Base-by-base conservation (phyloP, 2,888 invertebrate species). In the Sturmia bella region DNA sequence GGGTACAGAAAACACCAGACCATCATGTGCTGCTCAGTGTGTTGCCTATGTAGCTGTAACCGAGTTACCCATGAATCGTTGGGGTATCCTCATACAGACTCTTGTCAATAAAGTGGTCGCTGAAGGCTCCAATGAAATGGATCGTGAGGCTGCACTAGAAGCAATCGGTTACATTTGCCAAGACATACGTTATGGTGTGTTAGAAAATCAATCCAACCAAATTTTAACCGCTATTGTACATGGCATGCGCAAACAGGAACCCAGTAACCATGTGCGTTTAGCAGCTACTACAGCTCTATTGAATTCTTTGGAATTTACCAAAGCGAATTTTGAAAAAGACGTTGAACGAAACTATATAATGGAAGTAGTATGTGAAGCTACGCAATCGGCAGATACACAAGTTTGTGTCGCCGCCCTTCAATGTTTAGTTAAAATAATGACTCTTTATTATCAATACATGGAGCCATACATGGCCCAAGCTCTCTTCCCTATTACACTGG, bases 361-460 rank as follows among this genome's bases (percentile, higher is more conserved):
- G 99, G 98, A 99, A 92, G 98, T 98, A 68, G 99, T 99, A 7
- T 99, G 99, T 92, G 98, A 99, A 92, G 98, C 99, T 3, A 99
- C 99, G 1, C 99, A 99, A 91, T 97, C 97, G 6, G 91, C 93
- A 64, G 97, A 99, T 89, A 95, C 96, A 77, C 95, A 97, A 91
- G 97, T 99, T 59, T 95, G 96, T 92, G 99, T 99, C 15, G 98
- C 98, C 11, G 98, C 99, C 2, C 92, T 99, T 72, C 99, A 99
- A 91, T 99, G 99, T 92, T 93, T 99, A 88, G 99, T 95, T 5
- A 98, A 98, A 93, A 99, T 99, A 86, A 95, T 99, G 93, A 97
- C 99, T 0, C 93, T 99, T 3, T 99, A 99, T 91, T 99, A 99
- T 90, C 97, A 98, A 91, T 96, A 97, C 89, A 99, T 99, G 99